A percentile compares a stretch with the other conserved stretches of the same genome.
Evolutionary conservation across 2,113 vertebrate genomes (phyloP).

Genomic region (Montifringilla adamsi): DNA sequence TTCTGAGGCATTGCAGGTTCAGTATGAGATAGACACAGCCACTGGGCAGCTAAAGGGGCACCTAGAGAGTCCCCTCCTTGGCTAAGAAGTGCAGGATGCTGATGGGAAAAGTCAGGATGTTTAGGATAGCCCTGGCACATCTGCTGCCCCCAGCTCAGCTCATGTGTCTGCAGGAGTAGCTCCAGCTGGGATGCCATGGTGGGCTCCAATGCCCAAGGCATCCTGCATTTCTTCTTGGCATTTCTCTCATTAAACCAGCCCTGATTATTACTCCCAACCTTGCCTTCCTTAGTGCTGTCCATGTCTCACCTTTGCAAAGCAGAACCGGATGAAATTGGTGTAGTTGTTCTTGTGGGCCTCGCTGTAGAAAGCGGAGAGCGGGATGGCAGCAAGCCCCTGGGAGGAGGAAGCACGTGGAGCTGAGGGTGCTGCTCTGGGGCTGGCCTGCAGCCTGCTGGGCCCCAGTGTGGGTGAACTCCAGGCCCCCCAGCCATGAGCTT

Average conservation of each 20-base stretch:
- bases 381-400: constrained; percentile 88
- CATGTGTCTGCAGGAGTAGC: accelerated
- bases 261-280: neutral
- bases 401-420: neutral
- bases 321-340: constrained; percentile 88
- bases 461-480: neutral
- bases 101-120: neutral
- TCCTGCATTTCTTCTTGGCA: neutral
- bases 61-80: neutral
- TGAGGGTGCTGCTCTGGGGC: neutral
- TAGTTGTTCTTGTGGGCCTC: constrained; percentile 77
- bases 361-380: constrained; percentile 86
- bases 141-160: neutral
- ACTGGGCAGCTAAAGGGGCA: neutral
- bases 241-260: neutral
- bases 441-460: neutral
- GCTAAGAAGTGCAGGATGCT: neutral
- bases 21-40: neutral
- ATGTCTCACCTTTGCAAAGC: constrained; percentile 87
- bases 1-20: neutral
- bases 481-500: neutral
- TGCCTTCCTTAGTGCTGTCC: accelerated
- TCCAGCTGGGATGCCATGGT: neutral
- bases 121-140: neutral
- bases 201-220: neutral